A percentile compares a stretch with the other conserved stretches of the same genome.
Evolutionary conservation across 2,113 vertebrate species (phyloP).

Genomic region (Hydrolagus affinis): DNA sequence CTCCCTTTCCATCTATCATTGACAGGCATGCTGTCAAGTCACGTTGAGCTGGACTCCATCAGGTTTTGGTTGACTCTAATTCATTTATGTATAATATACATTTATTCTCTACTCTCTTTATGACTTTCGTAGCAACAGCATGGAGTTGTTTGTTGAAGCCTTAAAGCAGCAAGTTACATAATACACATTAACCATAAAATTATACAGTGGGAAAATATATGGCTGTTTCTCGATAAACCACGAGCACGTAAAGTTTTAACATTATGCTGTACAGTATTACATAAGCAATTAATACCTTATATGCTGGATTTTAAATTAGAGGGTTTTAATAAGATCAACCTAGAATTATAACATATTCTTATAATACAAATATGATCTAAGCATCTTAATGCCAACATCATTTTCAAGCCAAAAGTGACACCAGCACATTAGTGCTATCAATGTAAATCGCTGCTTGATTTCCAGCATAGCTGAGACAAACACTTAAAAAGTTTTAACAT

Average conservation of each 20-base stretch:
- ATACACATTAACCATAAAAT: background rate
- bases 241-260: background rate
- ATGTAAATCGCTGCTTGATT: conserved; percentile 17
- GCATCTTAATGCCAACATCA: conserved; percentile 22
- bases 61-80: background rate
- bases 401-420: conserved; percentile 10
- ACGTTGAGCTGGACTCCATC: too few species aligned
- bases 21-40: background rate
- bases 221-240: background rate
- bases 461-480: background rate
- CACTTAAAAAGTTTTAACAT: background rate
- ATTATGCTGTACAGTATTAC: too few species aligned
- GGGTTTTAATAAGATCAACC: background rate
- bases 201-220: background rate
- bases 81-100: background rate
- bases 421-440: background rate
- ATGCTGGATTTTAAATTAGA: background rate
- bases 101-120: background rate
- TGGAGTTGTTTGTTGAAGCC: background rate
- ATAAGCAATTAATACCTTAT: too few species aligned
- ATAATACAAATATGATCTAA: background rate
- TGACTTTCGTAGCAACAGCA: background rate
- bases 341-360: conserved; percentile 8
- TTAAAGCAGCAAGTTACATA: background rate
- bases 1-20: background rate